A percentile compares a stretch with the other conserved stretches of the same genome.
Evolutionary conservation across 92 coral and sea anemone genomes (phyloP).

Genomic region (Galaxea fascicularis): DNA sequence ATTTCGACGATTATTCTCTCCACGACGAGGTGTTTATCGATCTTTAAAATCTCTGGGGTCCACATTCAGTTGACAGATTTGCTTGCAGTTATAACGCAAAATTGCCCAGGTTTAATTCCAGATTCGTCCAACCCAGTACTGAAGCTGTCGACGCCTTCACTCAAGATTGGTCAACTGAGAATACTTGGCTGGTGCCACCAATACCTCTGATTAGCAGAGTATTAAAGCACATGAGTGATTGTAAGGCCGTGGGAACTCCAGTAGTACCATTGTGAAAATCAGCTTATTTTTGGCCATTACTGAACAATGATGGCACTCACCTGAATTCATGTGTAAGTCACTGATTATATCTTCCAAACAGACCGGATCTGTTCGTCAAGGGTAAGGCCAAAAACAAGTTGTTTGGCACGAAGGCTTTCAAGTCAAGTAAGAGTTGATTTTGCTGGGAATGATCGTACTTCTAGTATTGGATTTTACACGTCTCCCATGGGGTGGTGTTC

Average conservation of each 20-base stretch:
- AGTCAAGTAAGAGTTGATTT: constrained; percentile 28
- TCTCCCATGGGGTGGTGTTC: constrained; percentile 13
- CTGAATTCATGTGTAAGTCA: background rate
- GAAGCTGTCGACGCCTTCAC: constrained; percentile 43
- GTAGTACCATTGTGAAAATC: background rate
- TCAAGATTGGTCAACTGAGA: constrained; percentile 50
- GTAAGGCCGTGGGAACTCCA: background rate
- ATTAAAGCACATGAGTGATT: background rate
- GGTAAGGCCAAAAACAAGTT: constrained; percentile 26
- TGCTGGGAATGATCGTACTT: background rate
- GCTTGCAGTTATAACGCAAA: constrained; percentile 41
- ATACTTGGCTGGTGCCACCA: constrained; percentile 59
- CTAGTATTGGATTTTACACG: constrained; percentile 9
- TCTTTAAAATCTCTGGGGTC: constrained; percentile 30
- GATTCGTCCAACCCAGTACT: constrained; percentile 3
- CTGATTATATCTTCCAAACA: background rate
- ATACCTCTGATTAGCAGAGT: constrained; percentile 6
- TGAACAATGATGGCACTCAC: background rate
- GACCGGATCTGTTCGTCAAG: background rate
- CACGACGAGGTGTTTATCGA: constrained; percentile 34
- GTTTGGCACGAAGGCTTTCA: constrained; percentile 26
- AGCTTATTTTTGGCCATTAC: constrained; percentile 2
- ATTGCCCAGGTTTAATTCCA: constrained; percentile 47
- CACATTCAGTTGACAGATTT: constrained; percentile 37
- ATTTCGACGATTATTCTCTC: constrained; percentile 55